phyloP scores from a whole-genome alignment of 2,113 vertebrate genomes.

The Egretta garzetta region DNA sequence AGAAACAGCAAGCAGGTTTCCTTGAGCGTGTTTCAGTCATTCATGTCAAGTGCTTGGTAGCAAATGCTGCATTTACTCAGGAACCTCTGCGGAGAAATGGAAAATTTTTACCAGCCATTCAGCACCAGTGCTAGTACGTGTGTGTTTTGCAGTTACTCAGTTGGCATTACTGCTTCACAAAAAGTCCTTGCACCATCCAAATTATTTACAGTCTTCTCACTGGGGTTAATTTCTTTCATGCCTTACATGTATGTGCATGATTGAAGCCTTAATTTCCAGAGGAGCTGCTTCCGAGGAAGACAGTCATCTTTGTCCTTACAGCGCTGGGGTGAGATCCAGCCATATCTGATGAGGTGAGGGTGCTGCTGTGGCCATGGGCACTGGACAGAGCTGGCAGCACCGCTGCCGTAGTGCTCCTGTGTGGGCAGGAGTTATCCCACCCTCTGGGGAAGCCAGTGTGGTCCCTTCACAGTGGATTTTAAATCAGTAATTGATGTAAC shows the following conservation, averaged over 20 bases:
- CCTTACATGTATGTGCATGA: rapidly evolving
- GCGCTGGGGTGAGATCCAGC: not conserved
- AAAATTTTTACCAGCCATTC: no score
- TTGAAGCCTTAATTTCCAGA: not conserved
- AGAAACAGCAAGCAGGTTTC: not conserved
- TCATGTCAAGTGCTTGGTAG: no score
- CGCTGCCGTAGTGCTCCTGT: rapidly evolving
- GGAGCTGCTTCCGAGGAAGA: not conserved
- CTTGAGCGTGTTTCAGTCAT: not conserved
- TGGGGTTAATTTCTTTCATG: not conserved
- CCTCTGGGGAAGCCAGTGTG: not conserved
- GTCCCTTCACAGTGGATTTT: not conserved
- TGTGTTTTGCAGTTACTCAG: not conserved
- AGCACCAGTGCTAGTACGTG: not conserved
- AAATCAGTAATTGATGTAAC: not conserved
- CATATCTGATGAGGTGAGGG: no score
- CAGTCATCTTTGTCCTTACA: not conserved
- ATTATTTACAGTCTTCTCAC: not conserved
- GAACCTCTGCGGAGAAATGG: not conserved
- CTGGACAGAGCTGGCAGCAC: not conserved
- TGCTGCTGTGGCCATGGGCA: not conserved
- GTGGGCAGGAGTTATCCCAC: not conserved
- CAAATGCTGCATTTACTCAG: not conserved
- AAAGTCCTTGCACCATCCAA: not conserved
- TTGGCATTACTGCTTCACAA: not conserved